A percentile compares a stretch with the other conserved stretches of the same genome.
phyloP scores from a whole-genome alignment of 2,113 vertebrate genomes.

The Triplophysa siluroides region DNA sequence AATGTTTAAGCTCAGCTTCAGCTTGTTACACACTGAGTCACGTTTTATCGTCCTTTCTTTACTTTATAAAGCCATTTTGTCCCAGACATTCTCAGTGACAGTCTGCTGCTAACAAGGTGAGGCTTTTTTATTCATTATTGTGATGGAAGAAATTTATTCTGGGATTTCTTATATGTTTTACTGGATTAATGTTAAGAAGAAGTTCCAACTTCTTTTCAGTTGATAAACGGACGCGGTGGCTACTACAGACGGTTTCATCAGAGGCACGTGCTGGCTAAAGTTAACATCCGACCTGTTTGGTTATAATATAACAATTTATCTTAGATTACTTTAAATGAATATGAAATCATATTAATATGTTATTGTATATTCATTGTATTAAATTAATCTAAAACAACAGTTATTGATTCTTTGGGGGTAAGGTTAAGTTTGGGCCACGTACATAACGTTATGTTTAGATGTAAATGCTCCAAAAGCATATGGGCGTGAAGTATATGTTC shows the following conservation, averaged over 20 bases:
- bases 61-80: slow-evolving; percentile 58
- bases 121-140: not conserved
- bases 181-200: not conserved
- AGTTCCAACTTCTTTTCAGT: not conserved
- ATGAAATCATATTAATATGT: too few species aligned
- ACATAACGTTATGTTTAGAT: too few species aligned
- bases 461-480: too few species aligned
- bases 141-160: not conserved
- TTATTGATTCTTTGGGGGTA: too few species aligned
- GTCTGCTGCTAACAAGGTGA: slow-evolving; percentile 5
- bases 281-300: too few species aligned
- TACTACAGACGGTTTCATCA: too few species aligned
- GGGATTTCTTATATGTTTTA: not conserved
- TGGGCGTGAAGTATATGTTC: not conserved
- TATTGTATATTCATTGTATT: too few species aligned
- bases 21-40: slow-evolving; percentile 56
- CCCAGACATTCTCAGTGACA: not conserved
- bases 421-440: too few species aligned
- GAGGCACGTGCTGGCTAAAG: too few species aligned
- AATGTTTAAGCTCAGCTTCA: slow-evolving; percentile 69
- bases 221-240: not conserved
- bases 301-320: too few species aligned
- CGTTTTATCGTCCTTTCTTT: slow-evolving; percentile 26
- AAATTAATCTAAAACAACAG: too few species aligned
- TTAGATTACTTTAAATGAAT: too few species aligned